These are phyloP conservation scores for Euthynnus affinis DNA, from an alignment of 2,797 vertebrate species.

Conservation along the genomic window DNA sequence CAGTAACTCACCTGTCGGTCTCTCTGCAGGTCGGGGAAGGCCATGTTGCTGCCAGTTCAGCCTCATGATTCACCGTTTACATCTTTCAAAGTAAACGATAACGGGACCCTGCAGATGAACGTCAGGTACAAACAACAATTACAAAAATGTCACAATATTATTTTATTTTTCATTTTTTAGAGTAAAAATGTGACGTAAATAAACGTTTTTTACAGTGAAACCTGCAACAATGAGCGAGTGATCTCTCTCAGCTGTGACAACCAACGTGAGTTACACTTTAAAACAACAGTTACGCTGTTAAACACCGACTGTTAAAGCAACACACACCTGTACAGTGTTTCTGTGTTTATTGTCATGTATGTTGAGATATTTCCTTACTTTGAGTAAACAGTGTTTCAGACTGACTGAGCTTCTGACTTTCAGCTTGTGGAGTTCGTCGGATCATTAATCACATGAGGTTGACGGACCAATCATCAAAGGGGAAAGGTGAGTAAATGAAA, in stretches of 20 bases:
- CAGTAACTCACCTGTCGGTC: slow-evolving; percentile 3
- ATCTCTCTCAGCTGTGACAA: slow-evolving; percentile 87
- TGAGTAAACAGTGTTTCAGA: background rate
- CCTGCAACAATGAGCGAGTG: slow-evolving; percentile 82
- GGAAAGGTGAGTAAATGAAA: slow-evolving; percentile 30
- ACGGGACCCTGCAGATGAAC: slow-evolving; percentile 80
- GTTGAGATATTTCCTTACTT: background rate
- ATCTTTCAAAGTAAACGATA: slow-evolving; percentile 68
- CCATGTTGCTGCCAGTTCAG: slow-evolving; percentile 51
- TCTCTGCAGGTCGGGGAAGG: slow-evolving; percentile 80
- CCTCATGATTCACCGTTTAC: slow-evolving; percentile 86
- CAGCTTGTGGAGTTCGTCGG: slow-evolving; percentile 80
- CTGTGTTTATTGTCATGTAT: background rate
- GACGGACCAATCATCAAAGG: slow-evolving; percentile 33
- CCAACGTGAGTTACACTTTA: slow-evolving; percentile 83
- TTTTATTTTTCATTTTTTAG: background rate
- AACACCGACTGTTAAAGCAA: background rate
- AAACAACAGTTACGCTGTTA: background rate
- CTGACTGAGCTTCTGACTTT: slow-evolving; percentile 23
- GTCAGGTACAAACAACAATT: slow-evolving; percentile 80
- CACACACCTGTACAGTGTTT: too few relatives aligned
- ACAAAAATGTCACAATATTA: background rate
- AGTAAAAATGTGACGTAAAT: background rate
- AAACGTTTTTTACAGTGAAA: slow-evolving; percentile 81
- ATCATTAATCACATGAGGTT: background rate